These are phyloP conservation scores for Petrocephalus sullivani DNA, from an alignment of 2,797 vertebrate genomes.

Conservation along the genomic window DNA sequence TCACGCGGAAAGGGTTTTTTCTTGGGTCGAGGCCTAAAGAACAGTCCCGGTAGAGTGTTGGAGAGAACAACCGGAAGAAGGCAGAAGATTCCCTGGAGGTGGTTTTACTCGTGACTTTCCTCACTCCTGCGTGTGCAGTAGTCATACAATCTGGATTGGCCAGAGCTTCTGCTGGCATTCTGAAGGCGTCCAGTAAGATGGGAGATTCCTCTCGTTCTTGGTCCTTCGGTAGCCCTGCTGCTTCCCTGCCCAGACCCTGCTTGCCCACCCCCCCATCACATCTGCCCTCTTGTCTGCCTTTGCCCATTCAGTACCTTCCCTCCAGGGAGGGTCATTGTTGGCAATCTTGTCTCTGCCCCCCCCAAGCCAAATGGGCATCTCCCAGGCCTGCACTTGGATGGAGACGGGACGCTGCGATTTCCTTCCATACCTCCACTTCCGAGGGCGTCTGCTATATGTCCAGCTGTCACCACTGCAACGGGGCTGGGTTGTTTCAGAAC, in stretches of 20 bases:
- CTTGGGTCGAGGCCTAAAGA: neutral
- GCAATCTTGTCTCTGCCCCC: neutral
- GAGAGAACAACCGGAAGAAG: neutral
- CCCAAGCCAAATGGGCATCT: neutral
- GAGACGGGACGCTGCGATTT: conserved; percentile 16
- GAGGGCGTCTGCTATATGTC: conserved; percentile 43
- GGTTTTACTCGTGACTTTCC: neutral
- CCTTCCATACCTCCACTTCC: conserved; percentile 13
- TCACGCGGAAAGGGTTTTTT: conserved; percentile 3
- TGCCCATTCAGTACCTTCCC: neutral
- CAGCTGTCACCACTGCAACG: conserved; percentile 45
- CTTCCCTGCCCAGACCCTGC: neutral
- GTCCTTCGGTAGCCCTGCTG: neutral
- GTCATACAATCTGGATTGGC: neutral
- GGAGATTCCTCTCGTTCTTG: neutral
- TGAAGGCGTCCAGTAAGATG: neutral
- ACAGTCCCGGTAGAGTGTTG: neutral
- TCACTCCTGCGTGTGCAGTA: neutral
- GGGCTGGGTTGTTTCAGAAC: conserved; percentile 43
- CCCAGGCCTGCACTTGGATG: neutral
- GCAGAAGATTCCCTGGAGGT: neutral
- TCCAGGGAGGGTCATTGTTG: neutral
- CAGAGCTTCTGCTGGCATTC: neutral
- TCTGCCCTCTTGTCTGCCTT: neutral
- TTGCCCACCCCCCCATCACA: neutral